These are phyloP conservation scores for Lophius americanus DNA, from an alignment of 2,797 vertebrate species.

Conservation along the genomic window DNA sequence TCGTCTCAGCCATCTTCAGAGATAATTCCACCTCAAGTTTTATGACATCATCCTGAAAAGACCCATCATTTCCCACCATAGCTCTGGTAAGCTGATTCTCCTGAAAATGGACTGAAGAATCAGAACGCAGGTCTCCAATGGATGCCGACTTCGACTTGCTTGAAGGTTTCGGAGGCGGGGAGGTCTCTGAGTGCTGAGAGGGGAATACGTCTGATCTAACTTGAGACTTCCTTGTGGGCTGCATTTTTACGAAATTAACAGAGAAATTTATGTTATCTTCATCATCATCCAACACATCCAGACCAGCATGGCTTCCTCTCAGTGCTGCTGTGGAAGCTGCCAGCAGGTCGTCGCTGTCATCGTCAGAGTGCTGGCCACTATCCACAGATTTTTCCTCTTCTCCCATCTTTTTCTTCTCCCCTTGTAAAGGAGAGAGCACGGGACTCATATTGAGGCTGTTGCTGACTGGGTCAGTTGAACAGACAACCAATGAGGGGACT, in stretches of 20 bases:
- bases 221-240: conserved; percentile 12
- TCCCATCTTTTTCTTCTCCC: conserved; percentile 50
- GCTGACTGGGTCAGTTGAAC: conserved; percentile 26
- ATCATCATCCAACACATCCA: conserved; percentile 62
- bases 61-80: not conserved
- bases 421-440: conserved; percentile 11
- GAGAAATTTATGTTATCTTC: conserved; percentile 51
- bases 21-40: conserved; percentile 86
- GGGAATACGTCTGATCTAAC: conserved; percentile 8
- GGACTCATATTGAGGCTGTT: conserved; percentile 43
- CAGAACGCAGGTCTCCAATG: conserved; percentile 83
- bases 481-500: conserved; percentile 18
- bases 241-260: conserved; percentile 21
- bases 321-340: conserved; percentile 60
- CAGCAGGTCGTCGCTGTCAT: conserved; percentile 63
- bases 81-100: conserved; percentile 16
- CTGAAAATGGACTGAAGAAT: conserved; percentile 24
- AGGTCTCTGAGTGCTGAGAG: conserved; percentile 6
- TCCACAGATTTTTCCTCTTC: conserved; percentile 86
- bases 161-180: conserved; percentile 54
- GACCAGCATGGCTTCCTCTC: conserved; percentile 65
- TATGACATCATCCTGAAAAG: conserved; percentile 62
- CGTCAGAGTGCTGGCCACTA: conserved; percentile 78
- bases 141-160: conserved; percentile 74
- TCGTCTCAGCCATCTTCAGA: conserved; percentile 85